Conservation (phyloP, 2,797 vertebrate species). For the Diplodus sargus region DNA sequence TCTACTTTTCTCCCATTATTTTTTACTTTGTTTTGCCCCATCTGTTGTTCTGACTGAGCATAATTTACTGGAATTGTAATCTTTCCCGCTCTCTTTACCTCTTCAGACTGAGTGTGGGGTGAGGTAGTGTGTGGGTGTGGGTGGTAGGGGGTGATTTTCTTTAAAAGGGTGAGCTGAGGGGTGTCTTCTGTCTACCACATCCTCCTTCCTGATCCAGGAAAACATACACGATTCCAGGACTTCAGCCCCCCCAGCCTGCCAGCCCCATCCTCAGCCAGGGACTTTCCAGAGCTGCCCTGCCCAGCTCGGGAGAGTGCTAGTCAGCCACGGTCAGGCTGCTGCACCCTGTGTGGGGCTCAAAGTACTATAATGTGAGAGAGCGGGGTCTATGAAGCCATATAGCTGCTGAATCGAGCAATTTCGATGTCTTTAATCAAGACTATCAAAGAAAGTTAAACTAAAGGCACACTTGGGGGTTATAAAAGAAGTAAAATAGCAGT, state of each 20-base stretch:
- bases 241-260: constrained; percentile 74
- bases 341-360: constrained; percentile 60
- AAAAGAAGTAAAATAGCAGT: constrained; percentile 7
- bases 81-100: constrained; percentile 67
- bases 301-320: constrained; percentile 73
- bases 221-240: constrained; percentile 80
- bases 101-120: constrained; percentile 58
- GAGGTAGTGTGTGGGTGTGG: constrained; percentile 69
- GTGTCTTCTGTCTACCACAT: constrained; percentile 83
- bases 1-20: constrained; percentile 28
- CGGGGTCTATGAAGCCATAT: constrained; percentile 36
- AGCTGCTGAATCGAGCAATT: constrained; percentile 14
- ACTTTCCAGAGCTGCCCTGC: constrained; percentile 85
- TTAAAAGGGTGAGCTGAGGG: constrained; percentile 68
- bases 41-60: constrained; percentile 65
- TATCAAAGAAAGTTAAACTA: constrained; percentile 60
- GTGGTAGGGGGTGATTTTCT: constrained; percentile 71
- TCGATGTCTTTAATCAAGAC: constrained; percentile 50
- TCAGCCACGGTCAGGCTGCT: constrained; percentile 72
- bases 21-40: constrained; percentile 53
- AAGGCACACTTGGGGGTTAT: constrained; percentile 22
- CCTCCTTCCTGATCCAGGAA: constrained; percentile 82
- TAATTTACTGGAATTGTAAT: constrained; percentile 80
- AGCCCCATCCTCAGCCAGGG: constrained; percentile 84
- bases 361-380: constrained; percentile 43